phyloP scores from a whole-genome alignment of 2,797 vertebrate species.

The Buphagus erythrorhynchus region DNA sequence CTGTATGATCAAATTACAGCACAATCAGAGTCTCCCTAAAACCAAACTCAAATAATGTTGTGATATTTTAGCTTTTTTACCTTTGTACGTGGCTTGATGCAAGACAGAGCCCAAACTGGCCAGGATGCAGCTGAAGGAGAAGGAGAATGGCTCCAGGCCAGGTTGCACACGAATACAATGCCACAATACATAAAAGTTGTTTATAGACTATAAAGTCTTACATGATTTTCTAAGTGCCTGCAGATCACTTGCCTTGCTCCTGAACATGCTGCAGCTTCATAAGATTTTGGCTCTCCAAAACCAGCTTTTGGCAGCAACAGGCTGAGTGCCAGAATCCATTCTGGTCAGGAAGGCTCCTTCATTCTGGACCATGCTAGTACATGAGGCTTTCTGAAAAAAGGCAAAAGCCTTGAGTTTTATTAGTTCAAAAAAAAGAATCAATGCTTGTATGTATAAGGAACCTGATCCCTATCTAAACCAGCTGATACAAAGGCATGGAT shows the following conservation, averaged over 20 bases:
- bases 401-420: not conserved
- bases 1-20: not conserved
- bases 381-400: constrained; percentile 51
- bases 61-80: not conserved
- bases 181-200: not conserved
- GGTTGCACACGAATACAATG: not conserved
- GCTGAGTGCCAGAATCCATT: not conserved
- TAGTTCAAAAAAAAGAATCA: not conserved
- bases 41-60: not conserved
- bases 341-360: constrained; percentile 22
- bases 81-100: not conserved
- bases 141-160: not conserved
- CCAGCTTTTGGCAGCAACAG: not conserved
- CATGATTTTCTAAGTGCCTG: not conserved
- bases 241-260: not conserved
- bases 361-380: not conserved
- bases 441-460: not conserved
- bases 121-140: not conserved
- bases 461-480: not conserved
- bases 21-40: not conserved
- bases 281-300: constrained; percentile 32
- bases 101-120: not conserved
- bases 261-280: not conserved
- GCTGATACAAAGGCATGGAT: not conserved
- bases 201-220: not conserved